A percentile compares a stretch with the other conserved stretches of the same genome.
Conservation (phyloP, 2,797 vertebrate species). For the Enteromius argenteus region DNA sequence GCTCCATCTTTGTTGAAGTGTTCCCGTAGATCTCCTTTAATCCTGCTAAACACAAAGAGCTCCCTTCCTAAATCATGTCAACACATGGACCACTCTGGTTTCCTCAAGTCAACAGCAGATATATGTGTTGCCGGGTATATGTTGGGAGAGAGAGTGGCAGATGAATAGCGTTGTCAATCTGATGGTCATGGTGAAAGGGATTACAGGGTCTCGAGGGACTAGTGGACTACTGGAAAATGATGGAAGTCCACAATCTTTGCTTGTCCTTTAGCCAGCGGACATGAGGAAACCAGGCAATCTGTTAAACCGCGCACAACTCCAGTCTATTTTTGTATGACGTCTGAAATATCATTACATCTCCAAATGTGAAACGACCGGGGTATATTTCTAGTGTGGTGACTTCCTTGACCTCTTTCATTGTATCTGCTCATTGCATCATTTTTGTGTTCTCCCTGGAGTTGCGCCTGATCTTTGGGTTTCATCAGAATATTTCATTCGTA, state of each 20-base stretch:
- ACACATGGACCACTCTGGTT: slow-evolving; percentile 43
- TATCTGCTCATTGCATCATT: neutral
- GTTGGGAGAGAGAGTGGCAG: slow-evolving; percentile 20
- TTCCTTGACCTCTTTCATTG: slow-evolving; percentile 9
- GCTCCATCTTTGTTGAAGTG: slow-evolving; percentile 51
- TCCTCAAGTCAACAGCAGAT: slow-evolving; percentile 44
- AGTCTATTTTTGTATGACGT: slow-evolving; percentile 44
- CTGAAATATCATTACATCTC: slow-evolving; percentile 28
- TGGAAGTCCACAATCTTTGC: slow-evolving; percentile 57
- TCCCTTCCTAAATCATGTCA: slow-evolving; percentile 59
- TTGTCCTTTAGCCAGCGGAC: slow-evolving; percentile 53
- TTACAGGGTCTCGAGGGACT: slow-evolving; percentile 56
- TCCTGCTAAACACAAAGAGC: slow-evolving; percentile 60
- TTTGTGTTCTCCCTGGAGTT: slow-evolving; percentile 7
- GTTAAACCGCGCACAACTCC: slow-evolving; percentile 59
- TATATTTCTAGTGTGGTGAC: slow-evolving; percentile 44
- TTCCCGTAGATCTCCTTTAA: slow-evolving; percentile 64
- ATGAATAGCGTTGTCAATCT: slow-evolving; percentile 35
- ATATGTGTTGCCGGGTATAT: neutral
- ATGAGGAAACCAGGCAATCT: slow-evolving; percentile 58
- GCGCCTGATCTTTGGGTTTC: slow-evolving; percentile 14
- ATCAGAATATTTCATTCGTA: slow-evolving; percentile 11
- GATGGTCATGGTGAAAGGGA: slow-evolving; percentile 54
- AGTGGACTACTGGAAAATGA: slow-evolving; percentile 50
- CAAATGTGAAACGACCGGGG: slow-evolving; percentile 4